These are phyloP conservation scores for Aurelia aurita complex sp. Pacific DNA, from an alignment of 30 jellyfish, hydroid and myxozoan species.

Conservation along the genomic window DNA sequence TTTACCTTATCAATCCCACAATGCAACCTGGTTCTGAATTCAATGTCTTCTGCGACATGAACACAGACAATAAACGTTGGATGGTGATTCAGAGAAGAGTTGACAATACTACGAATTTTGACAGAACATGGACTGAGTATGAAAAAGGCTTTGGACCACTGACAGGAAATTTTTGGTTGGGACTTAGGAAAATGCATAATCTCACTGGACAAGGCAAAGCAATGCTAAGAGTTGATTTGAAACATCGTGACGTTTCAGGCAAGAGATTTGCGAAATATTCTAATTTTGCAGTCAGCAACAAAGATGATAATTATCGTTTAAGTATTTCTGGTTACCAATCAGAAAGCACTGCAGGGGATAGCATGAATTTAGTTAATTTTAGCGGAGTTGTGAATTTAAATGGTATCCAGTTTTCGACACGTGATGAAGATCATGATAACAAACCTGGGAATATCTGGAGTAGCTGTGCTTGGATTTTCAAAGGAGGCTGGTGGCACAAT, in stretches of 20 bases:
- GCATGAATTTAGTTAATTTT: background rate
- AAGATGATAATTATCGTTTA: conserved; percentile 2
- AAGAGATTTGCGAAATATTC: conserved; percentile 36
- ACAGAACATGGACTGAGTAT: conserved; percentile 49
- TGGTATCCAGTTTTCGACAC: conserved; percentile 49
- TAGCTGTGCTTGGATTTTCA: conserved; percentile 21
- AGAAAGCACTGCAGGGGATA: conserved; percentile 12
- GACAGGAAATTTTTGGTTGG: conserved; percentile 47
- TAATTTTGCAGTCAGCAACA: conserved; percentile 4
- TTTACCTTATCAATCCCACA: conserved; percentile 38
- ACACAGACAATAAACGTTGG: conserved; percentile 28
- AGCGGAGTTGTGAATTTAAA: background rate
- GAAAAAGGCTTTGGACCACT: conserved; percentile 48
- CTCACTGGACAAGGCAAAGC: conserved; percentile 30
- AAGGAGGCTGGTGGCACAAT: conserved; percentile 63
- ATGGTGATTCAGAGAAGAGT: conserved; percentile 49
- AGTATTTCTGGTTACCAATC: background rate
- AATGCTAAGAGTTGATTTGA: conserved; percentile 11
- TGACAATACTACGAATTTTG: conserved; percentile 2
- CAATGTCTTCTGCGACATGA: conserved; percentile 24
- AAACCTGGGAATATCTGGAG: background rate
- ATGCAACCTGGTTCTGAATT: background rate
- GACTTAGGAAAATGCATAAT: conserved; percentile 25
- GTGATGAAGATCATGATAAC: conserved; percentile 15
- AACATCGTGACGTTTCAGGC: background rate